Evolutionary conservation across 1,140 invertebrate species (phyloP), one percentile per base, ranked within the genome.

Genomic region (Mizuhopecten yessoensis): DNA sequence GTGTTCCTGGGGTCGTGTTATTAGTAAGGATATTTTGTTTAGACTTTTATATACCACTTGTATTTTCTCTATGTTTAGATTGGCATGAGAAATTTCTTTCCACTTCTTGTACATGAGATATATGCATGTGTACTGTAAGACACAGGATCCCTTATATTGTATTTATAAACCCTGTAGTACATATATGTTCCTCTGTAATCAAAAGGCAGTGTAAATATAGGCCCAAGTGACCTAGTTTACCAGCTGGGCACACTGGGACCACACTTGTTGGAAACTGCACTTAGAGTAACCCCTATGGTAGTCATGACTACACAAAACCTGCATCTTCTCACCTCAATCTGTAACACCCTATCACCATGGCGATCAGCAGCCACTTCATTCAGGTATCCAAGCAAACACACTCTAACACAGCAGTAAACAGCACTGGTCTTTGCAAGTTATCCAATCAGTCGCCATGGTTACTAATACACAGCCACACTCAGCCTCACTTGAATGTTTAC

Each of bases 401-500:
- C 57, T 75, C 23, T 29, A 11, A 29, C 57, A 75, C 57, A 75
- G 57, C 57, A 75, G 57, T 75, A n/a, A n/a, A 75, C n/a, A 29
- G 5, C n/a, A 75, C n/a, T 75, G n/a, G 23, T 75, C 57, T 75
- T n/a, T 17, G 29, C 9, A 75, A 75, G 57, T 75, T 75, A 75
- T 29, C n/a, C 57, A 75, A 75, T 75, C 57, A 75, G 57, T 75
- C 3, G n/a, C 57, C 11, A 75, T 75, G 57, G 57, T 75, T 75
- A 75, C 57, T 75, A 75, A 75, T 75, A 75, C 57, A 75, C 57
- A 75, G 9, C 23, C 57, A 9, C 57, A 75, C 57, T 75, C 57
- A 75, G 57, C 57, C n/a, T 75, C 57, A 75, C n/a, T 29, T 75
- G 29, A 75, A 75, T 75, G 57, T 75, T 75, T 75, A 75, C 57